Percentiles rank a stretch among this genome's conserved stretches.
Conservation (phyloP, 2,888 invertebrate species). For the Byasa hedistus region DNA sequence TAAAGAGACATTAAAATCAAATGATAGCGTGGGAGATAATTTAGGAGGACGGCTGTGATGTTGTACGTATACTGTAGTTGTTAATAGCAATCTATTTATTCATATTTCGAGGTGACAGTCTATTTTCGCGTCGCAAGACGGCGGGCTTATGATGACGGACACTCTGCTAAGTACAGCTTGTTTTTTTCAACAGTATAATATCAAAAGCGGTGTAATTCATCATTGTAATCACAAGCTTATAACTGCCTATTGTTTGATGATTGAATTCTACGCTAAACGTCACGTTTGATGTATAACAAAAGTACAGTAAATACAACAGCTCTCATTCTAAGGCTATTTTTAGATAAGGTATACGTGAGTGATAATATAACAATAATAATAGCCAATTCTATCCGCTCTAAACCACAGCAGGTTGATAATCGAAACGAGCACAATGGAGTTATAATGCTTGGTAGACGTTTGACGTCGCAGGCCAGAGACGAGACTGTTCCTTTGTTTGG, state of each 20-base stretch:
- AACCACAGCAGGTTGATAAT: not conserved
- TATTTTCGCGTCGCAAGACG: constrained; percentile 51
- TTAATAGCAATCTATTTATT: constrained; percentile 54
- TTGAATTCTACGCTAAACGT: not conserved
- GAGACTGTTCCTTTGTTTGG: not conserved
- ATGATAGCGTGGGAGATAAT: constrained; percentile 35
- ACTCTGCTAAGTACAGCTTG: constrained; percentile 35
- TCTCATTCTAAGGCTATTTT: no score
- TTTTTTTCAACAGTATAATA: constrained; percentile 27
- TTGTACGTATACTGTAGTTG: constrained; percentile 39
- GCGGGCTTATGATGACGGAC: constrained; percentile 43
- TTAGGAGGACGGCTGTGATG: constrained; percentile 40
- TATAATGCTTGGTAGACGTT: constrained; percentile 1
- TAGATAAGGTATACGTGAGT: no score
- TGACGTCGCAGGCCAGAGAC: not conserved
- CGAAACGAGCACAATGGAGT: not conserved
- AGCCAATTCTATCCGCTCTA: not conserved
- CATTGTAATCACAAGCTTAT: not conserved
- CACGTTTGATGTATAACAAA: no score
- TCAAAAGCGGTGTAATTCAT: constrained; percentile 3
- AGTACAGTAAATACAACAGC: no score
- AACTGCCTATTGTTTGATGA: not conserved
- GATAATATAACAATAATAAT: not conserved
- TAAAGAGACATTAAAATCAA: not conserved
- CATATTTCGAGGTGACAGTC: constrained; percentile 59